Base-by-base conservation (phyloP, 1,140 invertebrate species). In the Polyergus mexicanus region DNA sequence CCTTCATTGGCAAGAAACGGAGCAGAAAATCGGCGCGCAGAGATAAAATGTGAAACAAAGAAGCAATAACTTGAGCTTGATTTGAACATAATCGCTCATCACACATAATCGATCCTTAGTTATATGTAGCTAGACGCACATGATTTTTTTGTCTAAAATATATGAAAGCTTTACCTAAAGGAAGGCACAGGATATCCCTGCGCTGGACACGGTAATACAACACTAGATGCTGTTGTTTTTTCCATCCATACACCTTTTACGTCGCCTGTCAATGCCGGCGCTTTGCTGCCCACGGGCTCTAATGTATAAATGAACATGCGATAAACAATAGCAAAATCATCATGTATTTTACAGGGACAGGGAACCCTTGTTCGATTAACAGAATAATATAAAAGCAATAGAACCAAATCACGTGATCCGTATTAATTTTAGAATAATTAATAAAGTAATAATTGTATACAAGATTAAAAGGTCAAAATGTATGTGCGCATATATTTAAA, bases 281-380 rank as follows among this genome's bases (percentile, higher is more conserved):
- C 94, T 90, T 96, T 96, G 86, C 95, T 95, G 56, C 95, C 95
- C 66, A 96, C 94, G 51, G 96, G 96, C 91, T 96, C 96, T 96
- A 87, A 80, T 66, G 41, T 84, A 87, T 47, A 90, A 83, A 72
- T n/a, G 32, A 58, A 56, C 80, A 60, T 78, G 81, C 77, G 41
- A 32, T 86, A 58, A 85, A 60, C 51, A 68, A 51, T 25, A 75
- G 32, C 56, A 54, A 63, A 80, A 76, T 89, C 38, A 65, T 72
- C 58, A 62, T 58, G 80, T 75, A 32, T 44, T 4, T 19, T n/a
- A 51, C n/a, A 28, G 97, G 97, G 87, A 96, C 95, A 89, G 97
- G 97, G 93, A 95, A 97, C 76, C 95, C 97, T 95, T 81, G 25
- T 83, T 60, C 19, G 13, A 44, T 3, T 35, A 16, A 35, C 13